Evolutionary conservation across 2,888 invertebrate species (phyloP), one percentile per base, ranked within the genome.

Genomic region (Amphimallon solstitiale): DNA sequence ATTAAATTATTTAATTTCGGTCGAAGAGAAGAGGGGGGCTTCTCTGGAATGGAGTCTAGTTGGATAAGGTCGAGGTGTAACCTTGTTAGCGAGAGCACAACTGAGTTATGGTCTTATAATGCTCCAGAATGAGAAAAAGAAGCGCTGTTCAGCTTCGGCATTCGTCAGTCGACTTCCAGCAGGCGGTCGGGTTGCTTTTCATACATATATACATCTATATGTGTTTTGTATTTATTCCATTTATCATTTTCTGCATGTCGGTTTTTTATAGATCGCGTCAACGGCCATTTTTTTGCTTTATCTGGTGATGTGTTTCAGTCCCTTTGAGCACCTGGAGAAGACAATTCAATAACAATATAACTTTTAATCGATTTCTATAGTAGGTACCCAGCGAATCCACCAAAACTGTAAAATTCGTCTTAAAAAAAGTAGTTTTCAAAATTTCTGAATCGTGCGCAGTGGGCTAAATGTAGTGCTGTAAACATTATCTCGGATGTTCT

Each of bases 1-100:
- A 84, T 83, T 83, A 83, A 83, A 83, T 84, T 83, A 83, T 83
- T 83, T 83, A 83, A 83, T 83, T 83, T 83, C 80, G 79, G 78
- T 75, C 75, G 76, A 40, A 40, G 49, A 29, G 34, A 34, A 15
- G 15, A 14, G 49, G 34, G 49, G 43, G 49, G 23, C 40, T 29
- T 29, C 46, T 38, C 23, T 43, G 77, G 78, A 75, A 71, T 71
- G 75, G 69, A 73, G 73, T 75, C 77, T 76, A 78, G 79, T 79
- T 70, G 78, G 77, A 78, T 79, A 80, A 80, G 80, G 81, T 81
- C 82, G 81, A 81, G 80, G 83, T 82, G 84, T 82, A 82, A 82
- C 82, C 81, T 82, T 81, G 82, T 82, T 82, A 82, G 81, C 81
- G 77, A 74, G 73, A 76, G 78, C 80, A 79, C 80, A 81, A 81